These are phyloP conservation scores for Tokudaia tokunoshimensis DNA, from an alignment of 2,797 vertebrate species.

Conservation along the genomic window DNA sequence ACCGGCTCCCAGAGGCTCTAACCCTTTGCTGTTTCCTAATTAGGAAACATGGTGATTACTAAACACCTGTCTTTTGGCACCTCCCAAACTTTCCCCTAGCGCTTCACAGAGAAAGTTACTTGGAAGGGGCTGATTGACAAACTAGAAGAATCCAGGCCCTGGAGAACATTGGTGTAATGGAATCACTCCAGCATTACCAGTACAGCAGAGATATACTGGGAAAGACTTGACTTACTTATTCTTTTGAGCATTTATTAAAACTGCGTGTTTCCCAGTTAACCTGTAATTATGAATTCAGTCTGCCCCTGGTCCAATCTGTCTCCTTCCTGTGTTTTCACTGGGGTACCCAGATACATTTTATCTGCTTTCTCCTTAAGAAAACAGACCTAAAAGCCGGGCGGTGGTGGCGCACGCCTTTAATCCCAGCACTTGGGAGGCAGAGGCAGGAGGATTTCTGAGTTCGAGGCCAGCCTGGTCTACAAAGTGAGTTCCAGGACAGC, in stretches of 20 bases:
- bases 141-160: not conserved
- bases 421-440: too few species aligned
- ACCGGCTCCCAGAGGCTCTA: constrained; percentile 14
- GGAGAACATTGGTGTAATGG: constrained; percentile 7
- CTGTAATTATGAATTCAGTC: constrained; percentile 15
- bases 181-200: not conserved
- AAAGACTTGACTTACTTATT: constrained; percentile 47
- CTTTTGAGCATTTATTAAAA: constrained; percentile 37
- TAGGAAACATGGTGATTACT: not conserved
- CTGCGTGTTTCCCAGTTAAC: not conserved
- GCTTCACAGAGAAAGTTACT: not conserved
- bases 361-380: constrained; percentile 22
- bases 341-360: not conserved
- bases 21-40: not conserved
- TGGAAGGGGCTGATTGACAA: not conserved
- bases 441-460: too few species aligned
- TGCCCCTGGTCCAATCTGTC: not conserved
- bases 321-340: not conserved
- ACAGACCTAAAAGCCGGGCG: too few species aligned
- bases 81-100: constrained; percentile 14
- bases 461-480: too few species aligned
- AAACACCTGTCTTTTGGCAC: not conserved
- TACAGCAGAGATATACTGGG: not conserved
- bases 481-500: too few species aligned
- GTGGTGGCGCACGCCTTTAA: too few species aligned